Conservation (phyloP, 2,113 vertebrate species). For the cat (Felis catus) region DNA sequence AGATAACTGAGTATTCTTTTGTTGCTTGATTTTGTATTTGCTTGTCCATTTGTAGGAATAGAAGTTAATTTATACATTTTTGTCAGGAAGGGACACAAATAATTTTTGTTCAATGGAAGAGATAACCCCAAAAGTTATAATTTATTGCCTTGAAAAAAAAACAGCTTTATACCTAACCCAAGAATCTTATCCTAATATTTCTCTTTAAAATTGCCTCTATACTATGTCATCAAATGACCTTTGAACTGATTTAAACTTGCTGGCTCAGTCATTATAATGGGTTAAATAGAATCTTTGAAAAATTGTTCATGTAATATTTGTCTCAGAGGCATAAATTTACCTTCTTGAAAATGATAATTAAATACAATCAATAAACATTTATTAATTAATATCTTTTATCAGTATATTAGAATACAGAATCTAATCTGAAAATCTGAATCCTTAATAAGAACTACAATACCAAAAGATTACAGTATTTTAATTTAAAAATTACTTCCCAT, state of each 20-base stretch:
- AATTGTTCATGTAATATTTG: not conserved
- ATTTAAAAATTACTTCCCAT: conserved; percentile 7
- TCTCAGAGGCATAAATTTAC: not conserved
- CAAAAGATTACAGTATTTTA: not conserved
- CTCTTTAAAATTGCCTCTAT: not conserved
- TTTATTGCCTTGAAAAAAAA: not conserved
- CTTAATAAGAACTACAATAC: not conserved
- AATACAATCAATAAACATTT: not conserved
- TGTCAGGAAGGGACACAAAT: not conserved
- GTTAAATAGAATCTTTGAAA: not conserved
- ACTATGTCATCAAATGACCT: not conserved
- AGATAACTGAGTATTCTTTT: not conserved
- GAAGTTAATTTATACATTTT: not conserved
- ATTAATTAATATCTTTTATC: not conserved
- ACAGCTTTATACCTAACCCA: not conserved
- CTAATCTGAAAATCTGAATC: not conserved
- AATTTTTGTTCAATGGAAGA: not conserved
- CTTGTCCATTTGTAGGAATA: not conserved
- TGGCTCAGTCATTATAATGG: not conserved
- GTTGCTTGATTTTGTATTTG: not conserved
- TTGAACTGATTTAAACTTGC: not conserved
- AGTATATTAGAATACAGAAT: not conserved
- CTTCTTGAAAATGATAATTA: conserved; percentile 32
- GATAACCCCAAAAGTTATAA: not conserved
- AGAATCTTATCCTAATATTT: not conserved